Base-by-base conservation (phyloP, 2,888 invertebrate species). In the Tigriopus californicus region DNA sequence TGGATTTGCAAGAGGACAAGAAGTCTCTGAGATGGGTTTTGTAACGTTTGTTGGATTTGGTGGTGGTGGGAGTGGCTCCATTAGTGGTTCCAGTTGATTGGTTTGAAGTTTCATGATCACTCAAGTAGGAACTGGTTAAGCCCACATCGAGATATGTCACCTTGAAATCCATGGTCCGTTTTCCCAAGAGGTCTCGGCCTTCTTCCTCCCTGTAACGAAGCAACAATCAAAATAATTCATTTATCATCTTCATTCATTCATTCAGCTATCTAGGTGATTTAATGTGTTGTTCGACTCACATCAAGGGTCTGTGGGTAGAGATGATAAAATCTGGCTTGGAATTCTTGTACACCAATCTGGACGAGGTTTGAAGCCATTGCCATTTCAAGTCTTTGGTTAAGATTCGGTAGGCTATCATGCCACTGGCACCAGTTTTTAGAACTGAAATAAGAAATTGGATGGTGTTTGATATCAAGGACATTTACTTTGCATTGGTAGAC, bases 301-400 rank as follows among this genome's bases (percentile, higher is more conserved):
- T 97, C 53, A 99, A 79, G 62, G 97, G 92, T 64, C 98, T 79
- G 75, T 99, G 98, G 48, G 97, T 98, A 73, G 94, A 91, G 67
- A 97, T 94, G 64, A 98, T 94, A 71, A 95, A 95, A 72, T 99
- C 98, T 0, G 97, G 95, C 72, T 98, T 98, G 64, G 95, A 95
- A 74, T 97, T 98, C 75, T 98, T 98, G 76, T 97, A 98, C 65
- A 97, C 92, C 65, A 98, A 80, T 65, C 97, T 79, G 13, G 97
- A 94, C 66, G 86, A 85, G 20, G 95, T 95, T 76, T 99, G 98
- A 62, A 98, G 77, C 94, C 95, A 99, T 72, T 97, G 88, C 89
- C 92, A 92, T 68, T 85, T 83, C 8, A 84, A 83, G 64, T 90
- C 87, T 72, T 92, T 91, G 66, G 89, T 88, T 73, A 94, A 86